phyloP scores from a whole-genome alignment of 2,888 invertebrate genomes.

The Cartodere bifasciata region DNA sequence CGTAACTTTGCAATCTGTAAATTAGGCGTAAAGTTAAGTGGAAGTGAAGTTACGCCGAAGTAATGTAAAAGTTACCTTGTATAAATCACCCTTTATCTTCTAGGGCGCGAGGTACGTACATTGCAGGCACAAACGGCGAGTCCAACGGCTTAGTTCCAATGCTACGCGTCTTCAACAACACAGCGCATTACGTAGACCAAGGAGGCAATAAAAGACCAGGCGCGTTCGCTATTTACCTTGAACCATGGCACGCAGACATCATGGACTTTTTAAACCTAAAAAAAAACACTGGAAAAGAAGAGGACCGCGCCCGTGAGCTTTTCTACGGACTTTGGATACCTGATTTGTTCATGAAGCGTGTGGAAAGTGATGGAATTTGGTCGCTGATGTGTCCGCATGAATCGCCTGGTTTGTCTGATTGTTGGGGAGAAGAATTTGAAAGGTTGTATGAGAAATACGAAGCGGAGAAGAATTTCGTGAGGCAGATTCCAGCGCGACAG shows the following conservation, averaged over 20 bases:
- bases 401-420: slow-evolving; percentile 79
- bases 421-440: slow-evolving; percentile 94
- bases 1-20: too few species aligned
- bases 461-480: slow-evolving; percentile 51
- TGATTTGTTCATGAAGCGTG: slow-evolving; percentile 94
- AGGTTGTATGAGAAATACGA: slow-evolving; percentile 78
- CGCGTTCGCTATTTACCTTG: slow-evolving; percentile 94
- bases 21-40: too few species aligned
- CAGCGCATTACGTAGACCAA: slow-evolving; percentile 94
- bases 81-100: too few species aligned
- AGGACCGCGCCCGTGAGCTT: slow-evolving; percentile 84
- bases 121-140: slow-evolving; percentile 86
- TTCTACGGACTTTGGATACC: slow-evolving; percentile 98
- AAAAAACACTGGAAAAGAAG: slow-evolving; percentile 94
- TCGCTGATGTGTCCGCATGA: slow-evolving; percentile 95
- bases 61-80: too few species aligned
- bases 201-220: slow-evolving; percentile 97
- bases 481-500: slow-evolving; percentile 66
- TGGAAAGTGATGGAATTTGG: slow-evolving; percentile 76
- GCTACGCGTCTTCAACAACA: slow-evolving; percentile 90
- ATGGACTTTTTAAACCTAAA: slow-evolving; percentile 90
- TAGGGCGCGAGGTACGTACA: slow-evolving; percentile 82
- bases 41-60: too few species aligned
- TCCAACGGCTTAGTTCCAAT: slow-evolving; percentile 95
- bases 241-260: slow-evolving; percentile 98